phyloP scores from a whole-genome alignment of 2,888 invertebrate genomes.

The Eupithecia dodoneata region DNA sequence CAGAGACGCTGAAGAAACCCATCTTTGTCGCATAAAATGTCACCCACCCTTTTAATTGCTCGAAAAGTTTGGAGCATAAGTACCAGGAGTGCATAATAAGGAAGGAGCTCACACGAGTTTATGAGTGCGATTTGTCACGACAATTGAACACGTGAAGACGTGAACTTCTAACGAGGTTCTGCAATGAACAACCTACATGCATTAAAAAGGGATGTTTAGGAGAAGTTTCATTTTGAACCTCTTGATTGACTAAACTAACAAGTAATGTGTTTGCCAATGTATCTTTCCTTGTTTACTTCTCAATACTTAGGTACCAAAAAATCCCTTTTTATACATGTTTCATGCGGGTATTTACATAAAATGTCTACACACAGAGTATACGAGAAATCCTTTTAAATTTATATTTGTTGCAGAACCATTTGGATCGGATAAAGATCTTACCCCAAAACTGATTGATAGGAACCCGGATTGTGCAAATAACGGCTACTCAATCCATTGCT shows the following conservation, averaged over 20 bases:
- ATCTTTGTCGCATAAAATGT: constrained; percentile 30
- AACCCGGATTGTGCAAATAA: constrained; percentile 47
- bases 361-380: not conserved
- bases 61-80: constrained; percentile 38
- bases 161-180: constrained; percentile 45
- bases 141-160: constrained; percentile 74
- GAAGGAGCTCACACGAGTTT: constrained; percentile 66
- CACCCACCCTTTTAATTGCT: constrained; percentile 35
- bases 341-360: not conserved
- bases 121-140: constrained; percentile 81
- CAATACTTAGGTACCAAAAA: not conserved
- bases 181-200: constrained; percentile 30
- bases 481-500: constrained; percentile 43
- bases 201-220: constrained; percentile 27
- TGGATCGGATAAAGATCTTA: not conserved
- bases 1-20: constrained; percentile 10
- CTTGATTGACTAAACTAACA: not conserved
- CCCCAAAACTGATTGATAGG: constrained; percentile 43
- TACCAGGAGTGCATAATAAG: constrained; percentile 55
- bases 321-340: not conserved
- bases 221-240: constrained; percentile 23
- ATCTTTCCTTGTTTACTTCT: not conserved
- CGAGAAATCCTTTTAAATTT: not conserved
- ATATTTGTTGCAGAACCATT: not conserved
- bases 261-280: not conserved